Evolutionary conservation across 2,797 vertebrate genomes (phyloP).

Genomic region (Triplophysa yarkandensis): DNA sequence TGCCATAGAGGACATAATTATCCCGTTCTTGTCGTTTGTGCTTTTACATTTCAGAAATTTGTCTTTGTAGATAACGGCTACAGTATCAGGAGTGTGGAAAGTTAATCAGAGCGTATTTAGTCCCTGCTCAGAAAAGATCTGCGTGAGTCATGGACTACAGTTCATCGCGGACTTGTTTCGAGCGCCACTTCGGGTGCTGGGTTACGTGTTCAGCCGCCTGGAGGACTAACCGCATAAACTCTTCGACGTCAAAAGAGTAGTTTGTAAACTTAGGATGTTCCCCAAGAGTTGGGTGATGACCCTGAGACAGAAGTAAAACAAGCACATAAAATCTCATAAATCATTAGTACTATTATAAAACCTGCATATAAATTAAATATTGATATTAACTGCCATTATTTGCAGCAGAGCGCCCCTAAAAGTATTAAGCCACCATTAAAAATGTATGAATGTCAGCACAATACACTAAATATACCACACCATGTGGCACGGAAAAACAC

Average conservation of each 20-base stretch:
- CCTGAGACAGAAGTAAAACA: slow-evolving; percentile 70
- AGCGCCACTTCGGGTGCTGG: slow-evolving; percentile 84
- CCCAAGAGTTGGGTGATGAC: slow-evolving; percentile 94
- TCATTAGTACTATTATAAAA: not conserved
- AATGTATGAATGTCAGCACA: not conserved
- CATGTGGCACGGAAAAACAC: not conserved
- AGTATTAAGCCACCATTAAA: not conserved
- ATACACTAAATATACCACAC: not conserved
- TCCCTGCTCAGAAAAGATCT: not conserved
- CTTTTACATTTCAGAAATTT: not conserved
- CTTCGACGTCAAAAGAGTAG: slow-evolving; percentile 91
- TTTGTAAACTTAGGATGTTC: slow-evolving; percentile 98
- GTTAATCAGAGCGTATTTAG: slow-evolving; percentile 11
- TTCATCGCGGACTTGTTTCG: slow-evolving; percentile 78
- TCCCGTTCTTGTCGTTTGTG: not conserved
- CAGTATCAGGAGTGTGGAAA: not conserved
- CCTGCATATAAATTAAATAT: not conserved
- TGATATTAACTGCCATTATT: not conserved
- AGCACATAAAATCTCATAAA: not conserved
- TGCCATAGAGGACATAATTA: too few species aligned
- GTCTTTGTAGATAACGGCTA: not conserved
- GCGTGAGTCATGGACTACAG: slow-evolving; percentile 67
- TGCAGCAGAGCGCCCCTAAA: not conserved
- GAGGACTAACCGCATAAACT: slow-evolving; percentile 91
- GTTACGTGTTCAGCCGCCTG: slow-evolving; percentile 83